Evolutionary conservation across 2,797 vertebrate genomes (phyloP).

Genomic region (Epinephelus coioides): DNA sequence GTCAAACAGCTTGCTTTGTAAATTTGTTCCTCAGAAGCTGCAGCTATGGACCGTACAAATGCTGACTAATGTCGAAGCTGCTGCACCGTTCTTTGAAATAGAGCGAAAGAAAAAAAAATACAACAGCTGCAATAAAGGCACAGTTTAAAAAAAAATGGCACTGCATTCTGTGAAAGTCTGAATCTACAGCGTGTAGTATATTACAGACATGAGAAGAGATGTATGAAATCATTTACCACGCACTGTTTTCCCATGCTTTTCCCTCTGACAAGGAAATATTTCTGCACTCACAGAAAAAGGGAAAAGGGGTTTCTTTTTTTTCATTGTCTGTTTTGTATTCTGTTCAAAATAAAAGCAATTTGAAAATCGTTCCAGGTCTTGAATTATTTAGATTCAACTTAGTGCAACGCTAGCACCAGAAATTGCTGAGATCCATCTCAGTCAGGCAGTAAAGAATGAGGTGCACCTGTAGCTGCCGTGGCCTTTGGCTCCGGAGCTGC

Average conservation of each 20-base stretch:
- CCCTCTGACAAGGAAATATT: constrained; percentile 72
- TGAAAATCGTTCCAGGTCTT: constrained; percentile 80
- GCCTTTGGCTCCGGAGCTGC: constrained; percentile 80
- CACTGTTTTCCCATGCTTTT: constrained; percentile 57
- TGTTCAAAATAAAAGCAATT: constrained; percentile 83
- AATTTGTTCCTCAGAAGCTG: constrained; percentile 72
- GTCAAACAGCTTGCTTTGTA: constrained; percentile 72
- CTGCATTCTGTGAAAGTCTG: constrained; percentile 44
- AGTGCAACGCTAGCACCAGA: constrained; percentile 79
- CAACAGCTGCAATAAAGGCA: constrained; percentile 54
- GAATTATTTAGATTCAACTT: constrained; percentile 89
- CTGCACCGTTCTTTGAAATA: constrained; percentile 63
- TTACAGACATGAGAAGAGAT: constrained; percentile 65
- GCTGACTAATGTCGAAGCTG: constrained; percentile 79
- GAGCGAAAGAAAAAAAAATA: constrained; percentile 29
- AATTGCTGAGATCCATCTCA: constrained; percentile 89
- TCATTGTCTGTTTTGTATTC: constrained; percentile 80
- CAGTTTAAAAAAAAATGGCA: constrained; percentile 27
- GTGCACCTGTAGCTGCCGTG: constrained; percentile 83
- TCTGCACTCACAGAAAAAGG: constrained; percentile 58
- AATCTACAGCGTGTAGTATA: constrained; percentile 44
- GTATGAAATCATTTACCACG: constrained; percentile 77
- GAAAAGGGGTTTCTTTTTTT: constrained; percentile 31
- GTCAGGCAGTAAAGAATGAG: constrained; percentile 84
- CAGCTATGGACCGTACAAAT: constrained; percentile 74